Conservation (phyloP, 2,797 vertebrate genomes). For the Gambelia wislizenii region DNA sequence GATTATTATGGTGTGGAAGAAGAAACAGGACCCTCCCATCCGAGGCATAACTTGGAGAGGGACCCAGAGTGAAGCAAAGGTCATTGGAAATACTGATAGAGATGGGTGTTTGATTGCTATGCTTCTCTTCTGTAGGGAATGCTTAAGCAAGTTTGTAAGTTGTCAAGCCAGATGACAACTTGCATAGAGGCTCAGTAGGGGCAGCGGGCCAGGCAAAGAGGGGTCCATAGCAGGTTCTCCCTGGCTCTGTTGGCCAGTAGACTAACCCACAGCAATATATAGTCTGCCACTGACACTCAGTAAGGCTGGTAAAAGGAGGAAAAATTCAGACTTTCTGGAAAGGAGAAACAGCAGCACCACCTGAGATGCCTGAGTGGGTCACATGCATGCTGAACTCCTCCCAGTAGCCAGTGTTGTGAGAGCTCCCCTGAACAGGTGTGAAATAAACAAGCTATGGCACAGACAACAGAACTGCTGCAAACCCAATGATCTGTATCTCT, state of each 20-base stretch:
- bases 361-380: too few species aligned
- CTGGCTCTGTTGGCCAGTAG: background rate
- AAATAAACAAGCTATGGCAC: too few species aligned
- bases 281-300: too few species aligned
- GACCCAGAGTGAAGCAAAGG: too few species aligned
- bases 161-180: background rate
- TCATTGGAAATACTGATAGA: too few species aligned
- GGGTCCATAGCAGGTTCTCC: background rate
- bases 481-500: too few species aligned
- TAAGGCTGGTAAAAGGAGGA: too few species aligned
- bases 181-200: too few species aligned
- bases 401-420: background rate
- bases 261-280: background rate
- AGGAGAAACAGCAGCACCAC: background rate
- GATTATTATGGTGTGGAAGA: background rate
- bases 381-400: background rate
- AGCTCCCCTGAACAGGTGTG: too few species aligned
- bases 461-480: background rate
- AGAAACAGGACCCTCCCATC: background rate
- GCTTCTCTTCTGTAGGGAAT: background rate
- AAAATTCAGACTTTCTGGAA: background rate
- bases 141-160: background rate
- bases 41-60: too few species aligned
- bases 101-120: rapidly evolving
- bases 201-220: too few species aligned